Evolutionary conservation across 2,113 vertebrate species (phyloP).

Genomic region (Misgurnus mizolepis): DNA sequence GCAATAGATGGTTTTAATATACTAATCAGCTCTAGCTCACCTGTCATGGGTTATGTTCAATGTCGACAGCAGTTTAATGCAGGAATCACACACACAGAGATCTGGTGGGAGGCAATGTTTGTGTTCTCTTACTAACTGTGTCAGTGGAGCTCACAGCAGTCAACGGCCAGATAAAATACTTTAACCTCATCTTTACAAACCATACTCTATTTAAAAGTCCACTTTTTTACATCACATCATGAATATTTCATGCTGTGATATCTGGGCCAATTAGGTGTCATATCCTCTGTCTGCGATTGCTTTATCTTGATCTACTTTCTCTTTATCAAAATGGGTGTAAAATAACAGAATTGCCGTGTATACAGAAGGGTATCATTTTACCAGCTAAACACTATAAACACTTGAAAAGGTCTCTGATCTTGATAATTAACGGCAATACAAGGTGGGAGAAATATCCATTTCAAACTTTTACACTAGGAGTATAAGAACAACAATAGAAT

Average conservation of each 20-base stretch:
- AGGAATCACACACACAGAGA: constrained; percentile 4
- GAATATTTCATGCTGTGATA: constrained; percentile 75
- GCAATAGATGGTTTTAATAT: constrained; percentile 20
- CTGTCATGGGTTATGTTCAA: constrained; percentile 20
- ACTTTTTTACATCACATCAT: constrained; percentile 58
- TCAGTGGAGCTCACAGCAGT: constrained; percentile 63
- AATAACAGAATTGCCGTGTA: constrained; percentile 31
- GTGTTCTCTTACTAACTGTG: constrained; percentile 63
- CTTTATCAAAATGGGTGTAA: constrained; percentile 51
- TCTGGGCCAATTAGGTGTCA: constrained; percentile 76
- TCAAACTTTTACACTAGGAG: too few relatives aligned
- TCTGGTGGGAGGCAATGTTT: constrained; percentile 10
- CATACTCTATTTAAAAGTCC: constrained; percentile 64
- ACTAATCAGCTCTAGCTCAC: constrained; percentile 34
- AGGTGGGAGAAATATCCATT: background rate
- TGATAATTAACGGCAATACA: background rate
- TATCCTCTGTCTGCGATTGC: constrained; percentile 60
- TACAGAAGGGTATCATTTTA: background rate
- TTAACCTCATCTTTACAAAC: constrained; percentile 69
- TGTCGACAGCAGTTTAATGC: constrained; percentile 20
- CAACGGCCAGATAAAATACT: constrained; percentile 66
- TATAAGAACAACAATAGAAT: background rate
- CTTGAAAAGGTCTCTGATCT: background rate
- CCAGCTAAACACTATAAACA: constrained; percentile 17
- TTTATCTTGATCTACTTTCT: constrained; percentile 49